These are phyloP conservation scores for Cyrtonyx montezumae DNA, from an alignment of 2,113 vertebrate genomes.

Conservation along the genomic window DNA sequence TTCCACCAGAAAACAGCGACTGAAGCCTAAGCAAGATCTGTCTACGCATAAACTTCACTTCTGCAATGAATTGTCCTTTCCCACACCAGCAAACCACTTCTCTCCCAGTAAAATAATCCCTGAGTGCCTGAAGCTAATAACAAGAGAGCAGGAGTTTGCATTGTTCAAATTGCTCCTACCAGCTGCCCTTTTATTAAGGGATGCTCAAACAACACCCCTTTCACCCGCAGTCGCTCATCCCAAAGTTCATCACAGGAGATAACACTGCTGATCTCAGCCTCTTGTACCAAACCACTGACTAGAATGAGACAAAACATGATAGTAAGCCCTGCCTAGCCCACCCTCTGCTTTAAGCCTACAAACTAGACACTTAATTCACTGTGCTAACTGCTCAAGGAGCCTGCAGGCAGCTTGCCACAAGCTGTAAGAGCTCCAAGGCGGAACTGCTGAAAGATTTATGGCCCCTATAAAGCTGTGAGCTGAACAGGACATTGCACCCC, in stretches of 20 bases:
- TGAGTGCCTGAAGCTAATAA: neutral
- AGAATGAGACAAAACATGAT: rapidly evolving
- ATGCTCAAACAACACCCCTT: neutral
- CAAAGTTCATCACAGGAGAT: rapidly evolving
- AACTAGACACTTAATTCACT: neutral
- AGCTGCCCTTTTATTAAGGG: neutral
- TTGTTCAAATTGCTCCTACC: neutral
- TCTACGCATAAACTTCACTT: neutral
- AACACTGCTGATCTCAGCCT: neutral
- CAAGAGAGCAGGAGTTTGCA: neutral
- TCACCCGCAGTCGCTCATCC: neutral
- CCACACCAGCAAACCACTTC: neutral
- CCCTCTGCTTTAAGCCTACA: neutral
- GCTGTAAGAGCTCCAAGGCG: neutral
- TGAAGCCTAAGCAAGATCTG: neutral
- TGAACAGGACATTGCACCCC: neutral
- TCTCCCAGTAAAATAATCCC: neutral
- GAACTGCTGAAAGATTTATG: neutral
- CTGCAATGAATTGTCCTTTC: neutral
- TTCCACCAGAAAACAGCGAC: neutral
- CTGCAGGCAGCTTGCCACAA: neutral
- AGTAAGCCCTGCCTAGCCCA: neutral
- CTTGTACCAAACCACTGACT: neutral
- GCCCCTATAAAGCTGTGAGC: neutral
- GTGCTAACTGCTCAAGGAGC: neutral